Evolutionary conservation across 2,797 vertebrate genomes (phyloP), one percentile per base, ranked within the genome.

Genomic region (Amblyopsis hoosieri): DNA sequence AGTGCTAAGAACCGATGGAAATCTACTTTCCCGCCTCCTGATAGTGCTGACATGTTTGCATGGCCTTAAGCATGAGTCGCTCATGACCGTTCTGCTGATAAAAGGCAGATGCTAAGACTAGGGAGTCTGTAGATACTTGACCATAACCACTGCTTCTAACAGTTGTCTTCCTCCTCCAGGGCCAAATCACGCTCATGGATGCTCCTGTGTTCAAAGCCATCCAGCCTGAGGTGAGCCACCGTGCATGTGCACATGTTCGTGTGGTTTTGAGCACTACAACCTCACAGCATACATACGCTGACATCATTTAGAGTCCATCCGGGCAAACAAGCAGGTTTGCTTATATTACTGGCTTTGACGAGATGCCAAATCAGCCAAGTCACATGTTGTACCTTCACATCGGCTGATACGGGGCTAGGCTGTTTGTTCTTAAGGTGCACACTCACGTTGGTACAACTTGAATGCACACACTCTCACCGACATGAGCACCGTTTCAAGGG

Each of bases 101-200:
- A 29, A 29, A 29, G 3, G 23, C 23, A 29, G 23, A 29, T 29
- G 23, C 23, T 29, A 29, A 29, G 23, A 29, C 23, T 29, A 29
- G 7, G 1, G 51, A 60, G 12, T 13, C 49, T 12, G 12, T 61
- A 15, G 57, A 12, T 37, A 23, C 23, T 2, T 6, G 0, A 62
- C 15, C 62, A 42, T 67, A 13, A 33, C 23, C 17, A 46, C 17
- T 10, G n/a, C 17, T 7, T 57, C 49, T 71, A 71, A 82, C 56
- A 45, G 7, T 12, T 47, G 58, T 46, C 74, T 60, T 11, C 75
- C 15, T 83, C 57, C 57, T 60, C 63, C 85, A 99, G 97, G 95
- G 97, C 86, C 97, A 99, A 86, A 99, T 99, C 91, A 98, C 96
- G 0, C 93, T 99, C 81, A 99, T 99, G 97, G 97, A 99, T 80